Conservation (phyloP, 2,797 vertebrate genomes). For the Neosalanx taihuensis region DNA sequence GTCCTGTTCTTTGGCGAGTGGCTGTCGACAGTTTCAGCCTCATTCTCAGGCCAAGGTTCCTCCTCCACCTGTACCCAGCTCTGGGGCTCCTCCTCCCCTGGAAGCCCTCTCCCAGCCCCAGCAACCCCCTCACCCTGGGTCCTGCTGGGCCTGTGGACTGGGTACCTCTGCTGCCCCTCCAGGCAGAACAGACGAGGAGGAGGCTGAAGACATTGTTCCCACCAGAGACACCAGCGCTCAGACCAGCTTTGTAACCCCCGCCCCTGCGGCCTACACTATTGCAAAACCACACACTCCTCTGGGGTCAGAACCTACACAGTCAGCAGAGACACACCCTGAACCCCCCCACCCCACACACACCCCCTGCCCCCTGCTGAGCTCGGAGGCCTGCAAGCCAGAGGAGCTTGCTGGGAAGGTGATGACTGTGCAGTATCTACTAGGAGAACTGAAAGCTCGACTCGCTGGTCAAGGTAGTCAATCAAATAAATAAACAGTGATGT, state of each 20-base stretch:
- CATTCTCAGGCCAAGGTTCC: neutral
- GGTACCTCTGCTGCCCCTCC: conserved; percentile 22
- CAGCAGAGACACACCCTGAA: neutral
- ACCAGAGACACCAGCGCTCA: conserved; percentile 58
- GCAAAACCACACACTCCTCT: neutral
- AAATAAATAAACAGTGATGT: neutral
- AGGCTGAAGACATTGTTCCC: conserved; percentile 49
- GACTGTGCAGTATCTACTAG: conserved; percentile 76
- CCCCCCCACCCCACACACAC: neutral
- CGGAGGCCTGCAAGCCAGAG: conserved; percentile 10
- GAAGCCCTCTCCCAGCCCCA: neutral
- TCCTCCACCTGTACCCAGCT: neutral
- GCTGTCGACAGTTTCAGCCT: neutral
- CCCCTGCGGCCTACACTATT: neutral
- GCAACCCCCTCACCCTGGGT: neutral
- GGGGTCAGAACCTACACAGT: conserved; percentile 6
- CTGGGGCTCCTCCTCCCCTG: neutral
- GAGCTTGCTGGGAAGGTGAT: conserved; percentile 64
- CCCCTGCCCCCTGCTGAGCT: neutral
- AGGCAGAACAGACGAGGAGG: conserved; percentile 21
- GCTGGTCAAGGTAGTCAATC: conserved; percentile 58
- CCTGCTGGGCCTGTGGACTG: conserved; percentile 23
- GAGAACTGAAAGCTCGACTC: conserved; percentile 74
- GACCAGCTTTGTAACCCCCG: conserved; percentile 59
- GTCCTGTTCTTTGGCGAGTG: neutral